phyloP scores from a whole-genome alignment of 2,888 invertebrate species.

The Sussaba pulchella region DNA sequence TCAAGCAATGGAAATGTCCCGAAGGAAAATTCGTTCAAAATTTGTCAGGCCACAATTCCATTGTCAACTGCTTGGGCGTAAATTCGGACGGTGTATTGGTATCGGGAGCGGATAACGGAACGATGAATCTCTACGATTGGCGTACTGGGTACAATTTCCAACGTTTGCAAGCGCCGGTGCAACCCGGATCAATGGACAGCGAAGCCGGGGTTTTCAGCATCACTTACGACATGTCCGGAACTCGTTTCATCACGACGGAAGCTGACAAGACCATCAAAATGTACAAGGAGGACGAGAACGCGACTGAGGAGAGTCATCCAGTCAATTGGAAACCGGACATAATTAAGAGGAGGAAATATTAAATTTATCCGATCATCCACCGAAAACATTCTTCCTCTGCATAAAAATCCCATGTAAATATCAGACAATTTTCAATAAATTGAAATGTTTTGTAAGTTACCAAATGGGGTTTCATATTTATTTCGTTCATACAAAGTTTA shows the following conservation, averaged over 20 bases:
- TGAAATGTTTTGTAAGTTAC: no score
- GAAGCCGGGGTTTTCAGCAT: slow-evolving; percentile 99
- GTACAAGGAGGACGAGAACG: slow-evolving; percentile 98
- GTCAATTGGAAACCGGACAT: slow-evolving; percentile 99
- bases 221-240: slow-evolving; percentile 97
- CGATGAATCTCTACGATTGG: slow-evolving; percentile 99
- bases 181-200: slow-evolving; percentile 99
- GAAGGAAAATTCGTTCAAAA: slow-evolving; percentile 99
- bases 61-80: slow-evolving; percentile 97
- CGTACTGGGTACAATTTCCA: slow-evolving; percentile 99
- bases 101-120: slow-evolving; percentile 99
- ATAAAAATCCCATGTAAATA: no score
- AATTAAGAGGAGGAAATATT: slow-evolving; percentile 95
- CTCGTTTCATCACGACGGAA: slow-evolving; percentile 97
- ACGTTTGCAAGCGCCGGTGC: slow-evolving; percentile 95
- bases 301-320: slow-evolving; percentile 98
- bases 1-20: slow-evolving; percentile 99
- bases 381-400: no score
- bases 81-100: slow-evolving; percentile 98
- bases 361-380: no score
- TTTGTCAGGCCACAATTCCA: slow-evolving; percentile 98
- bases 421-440: no score
- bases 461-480: no score
- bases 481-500: no score
- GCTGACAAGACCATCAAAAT: slow-evolving; percentile 99